These are phyloP conservation scores for Xiphophorus couchianus DNA, from an alignment of 2,113 vertebrate species.

Conservation along the genomic window DNA sequence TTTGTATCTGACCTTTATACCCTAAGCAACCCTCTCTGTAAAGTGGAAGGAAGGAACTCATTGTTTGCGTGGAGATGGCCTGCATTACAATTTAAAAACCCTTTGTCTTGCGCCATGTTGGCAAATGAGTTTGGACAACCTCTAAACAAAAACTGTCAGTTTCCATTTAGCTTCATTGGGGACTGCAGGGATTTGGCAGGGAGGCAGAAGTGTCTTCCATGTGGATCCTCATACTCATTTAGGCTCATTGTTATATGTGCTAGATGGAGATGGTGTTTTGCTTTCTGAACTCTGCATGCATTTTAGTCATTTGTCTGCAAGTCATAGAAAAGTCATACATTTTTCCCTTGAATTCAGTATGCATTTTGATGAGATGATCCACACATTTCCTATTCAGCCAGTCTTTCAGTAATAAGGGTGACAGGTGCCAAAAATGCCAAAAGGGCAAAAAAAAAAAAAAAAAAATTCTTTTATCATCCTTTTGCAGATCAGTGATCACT, in stretches of 20 bases:
- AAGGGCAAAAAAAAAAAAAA: neutral
- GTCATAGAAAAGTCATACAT: conserved; percentile 39
- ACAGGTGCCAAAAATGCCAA: conserved; percentile 12
- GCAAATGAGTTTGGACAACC: conserved; percentile 80
- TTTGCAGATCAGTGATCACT: neutral
- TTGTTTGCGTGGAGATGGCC: conserved; percentile 62
- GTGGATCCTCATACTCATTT: conserved; percentile 68
- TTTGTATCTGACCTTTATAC: conserved; percentile 69
- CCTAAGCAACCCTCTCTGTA: conserved; percentile 52
- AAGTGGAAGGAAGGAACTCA: conserved; percentile 70
- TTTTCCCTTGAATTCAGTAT: conserved; percentile 21
- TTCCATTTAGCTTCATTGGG: conserved; percentile 72
- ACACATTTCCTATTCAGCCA: conserved; percentile 16
- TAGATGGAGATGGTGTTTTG: conserved; percentile 49
- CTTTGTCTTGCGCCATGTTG: conserved; percentile 66
- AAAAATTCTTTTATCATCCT: conserved; percentile 5
- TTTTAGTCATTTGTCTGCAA: conserved; percentile 58
- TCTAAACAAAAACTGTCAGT: conserved; percentile 82
- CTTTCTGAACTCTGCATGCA: conserved; percentile 36
- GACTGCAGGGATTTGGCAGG: conserved; percentile 71
- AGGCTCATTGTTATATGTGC: conserved; percentile 50
- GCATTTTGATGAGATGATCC: conserved; percentile 21
- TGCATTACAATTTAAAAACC: conserved; percentile 75
- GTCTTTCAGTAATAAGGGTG: neutral
- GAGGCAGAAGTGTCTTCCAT: conserved; percentile 65